Evolutionary conservation across 2,797 vertebrate genomes (phyloP).

Genomic region (Lepus townsendii): DNA sequence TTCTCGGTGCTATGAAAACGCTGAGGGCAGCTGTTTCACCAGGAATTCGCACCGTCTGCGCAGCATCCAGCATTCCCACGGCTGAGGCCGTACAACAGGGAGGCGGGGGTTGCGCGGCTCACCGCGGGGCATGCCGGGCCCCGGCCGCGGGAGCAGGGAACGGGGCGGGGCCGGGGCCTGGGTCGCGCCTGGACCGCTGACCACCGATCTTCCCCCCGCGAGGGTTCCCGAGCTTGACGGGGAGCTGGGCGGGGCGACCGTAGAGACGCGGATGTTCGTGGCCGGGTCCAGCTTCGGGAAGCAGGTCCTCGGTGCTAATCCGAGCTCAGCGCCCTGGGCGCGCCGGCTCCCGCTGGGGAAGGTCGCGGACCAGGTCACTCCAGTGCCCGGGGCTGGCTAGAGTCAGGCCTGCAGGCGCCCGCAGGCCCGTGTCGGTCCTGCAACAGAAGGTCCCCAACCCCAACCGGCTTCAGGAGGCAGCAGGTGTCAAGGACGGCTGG

Average conservation of each 20-base stretch:
- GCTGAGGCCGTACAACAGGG: neutral
- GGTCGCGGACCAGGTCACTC: neutral
- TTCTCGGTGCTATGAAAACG: neutral
- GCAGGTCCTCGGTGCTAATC: too few relatives aligned
- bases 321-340: neutral
- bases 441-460: neutral
- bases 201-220: fast-evolving
- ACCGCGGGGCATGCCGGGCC: neutral
- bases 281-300: neutral
- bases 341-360: fast-evolving
- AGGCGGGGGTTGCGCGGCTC: neutral
- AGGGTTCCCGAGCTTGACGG: too few relatives aligned
- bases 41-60: neutral
- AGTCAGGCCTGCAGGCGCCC: fast-evolving
- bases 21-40: neutral
- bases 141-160: fast-evolving
- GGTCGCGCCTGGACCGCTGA: too few relatives aligned
- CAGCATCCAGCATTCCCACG: too few relatives aligned
- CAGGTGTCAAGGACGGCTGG: fast-evolving
- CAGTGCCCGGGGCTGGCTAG: neutral
- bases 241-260: neutral
- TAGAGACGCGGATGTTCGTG: neutral
- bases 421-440: fast-evolving
- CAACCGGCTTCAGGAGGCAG: neutral
- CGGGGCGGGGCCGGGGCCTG: too few relatives aligned